Percentiles rank a stretch among this genome's conserved stretches.
Evolutionary conservation across 30 jellyfish, hydroid and myxozoan species (phyloP).

Genomic region (Aurelia aurita): DNA sequence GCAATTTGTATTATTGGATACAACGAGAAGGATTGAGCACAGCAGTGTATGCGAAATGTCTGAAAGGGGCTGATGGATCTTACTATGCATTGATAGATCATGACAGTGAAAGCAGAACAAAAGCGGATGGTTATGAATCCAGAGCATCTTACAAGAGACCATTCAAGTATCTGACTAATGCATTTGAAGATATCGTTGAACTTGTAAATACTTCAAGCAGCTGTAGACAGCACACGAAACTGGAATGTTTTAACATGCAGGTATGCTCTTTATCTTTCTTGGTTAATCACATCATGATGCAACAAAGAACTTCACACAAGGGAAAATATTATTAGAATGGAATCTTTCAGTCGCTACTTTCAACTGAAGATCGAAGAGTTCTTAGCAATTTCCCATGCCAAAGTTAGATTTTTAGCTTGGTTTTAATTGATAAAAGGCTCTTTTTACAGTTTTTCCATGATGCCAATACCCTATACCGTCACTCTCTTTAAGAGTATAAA

Average conservation of each 20-base stretch:
- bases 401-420: no score
- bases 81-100: background rate
- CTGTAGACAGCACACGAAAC: slow-evolving; percentile 18
- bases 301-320: no score
- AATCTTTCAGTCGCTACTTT: no score
- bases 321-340: no score
- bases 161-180: background rate
- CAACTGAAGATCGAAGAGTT: no score
- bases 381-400: no score
- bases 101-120: background rate
- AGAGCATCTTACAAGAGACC: background rate
- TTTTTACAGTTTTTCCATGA: no score
- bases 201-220: background rate
- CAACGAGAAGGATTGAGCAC: background rate
- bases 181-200: background rate
- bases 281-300: no score
- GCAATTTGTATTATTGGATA: background rate
- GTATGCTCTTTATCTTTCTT: background rate
- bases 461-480: no score
- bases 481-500: no score
- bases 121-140: background rate
- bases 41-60: slow-evolving; percentile 15
- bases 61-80: background rate
- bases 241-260: slow-evolving; percentile 13
- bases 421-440: no score